These are phyloP conservation scores for Pachyuromys duprasi DNA, from an alignment of 2,797 vertebrate species.

Conservation along the genomic window DNA sequence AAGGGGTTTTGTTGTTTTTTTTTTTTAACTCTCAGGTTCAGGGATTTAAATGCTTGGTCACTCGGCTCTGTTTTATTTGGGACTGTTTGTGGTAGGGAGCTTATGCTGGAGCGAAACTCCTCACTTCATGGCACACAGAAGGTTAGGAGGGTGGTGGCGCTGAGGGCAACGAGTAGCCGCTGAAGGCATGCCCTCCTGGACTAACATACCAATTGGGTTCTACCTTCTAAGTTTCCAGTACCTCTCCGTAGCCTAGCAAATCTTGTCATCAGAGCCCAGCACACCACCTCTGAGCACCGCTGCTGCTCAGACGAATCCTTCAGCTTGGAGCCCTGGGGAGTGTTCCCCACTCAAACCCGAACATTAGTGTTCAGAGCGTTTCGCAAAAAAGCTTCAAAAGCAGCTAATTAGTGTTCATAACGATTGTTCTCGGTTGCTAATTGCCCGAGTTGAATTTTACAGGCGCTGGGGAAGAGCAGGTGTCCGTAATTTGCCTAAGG, in stretches of 20 bases:
- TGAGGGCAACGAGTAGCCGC: background rate
- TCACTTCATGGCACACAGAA: background rate
- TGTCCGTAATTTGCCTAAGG: constrained; percentile 59
- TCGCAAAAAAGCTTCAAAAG: background rate
- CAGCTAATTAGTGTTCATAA: constrained; percentile 76
- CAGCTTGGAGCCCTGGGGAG: background rate
- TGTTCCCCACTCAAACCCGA: background rate
- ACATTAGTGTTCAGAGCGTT: background rate
- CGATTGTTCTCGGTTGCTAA: constrained; percentile 71
- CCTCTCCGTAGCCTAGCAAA: background rate
- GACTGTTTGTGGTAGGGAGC: background rate
- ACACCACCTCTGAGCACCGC: no score
- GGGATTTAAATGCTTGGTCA: background rate
- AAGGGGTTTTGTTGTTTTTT: background rate
- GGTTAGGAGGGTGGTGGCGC: background rate
- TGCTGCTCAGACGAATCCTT: background rate
- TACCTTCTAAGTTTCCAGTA: background rate
- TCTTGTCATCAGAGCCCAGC: background rate
- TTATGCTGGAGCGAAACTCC: background rate
- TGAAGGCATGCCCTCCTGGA: background rate
- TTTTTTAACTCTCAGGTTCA: background rate
- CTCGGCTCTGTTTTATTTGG: background rate
- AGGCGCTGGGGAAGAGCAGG: constrained; percentile 48
- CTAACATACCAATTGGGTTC: background rate
- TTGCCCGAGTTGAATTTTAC: constrained; percentile 66